Evolutionary conservation across 64 coral and sea anemone genomes (phyloP).

Genomic region (Stichodactyla mertensii): DNA sequence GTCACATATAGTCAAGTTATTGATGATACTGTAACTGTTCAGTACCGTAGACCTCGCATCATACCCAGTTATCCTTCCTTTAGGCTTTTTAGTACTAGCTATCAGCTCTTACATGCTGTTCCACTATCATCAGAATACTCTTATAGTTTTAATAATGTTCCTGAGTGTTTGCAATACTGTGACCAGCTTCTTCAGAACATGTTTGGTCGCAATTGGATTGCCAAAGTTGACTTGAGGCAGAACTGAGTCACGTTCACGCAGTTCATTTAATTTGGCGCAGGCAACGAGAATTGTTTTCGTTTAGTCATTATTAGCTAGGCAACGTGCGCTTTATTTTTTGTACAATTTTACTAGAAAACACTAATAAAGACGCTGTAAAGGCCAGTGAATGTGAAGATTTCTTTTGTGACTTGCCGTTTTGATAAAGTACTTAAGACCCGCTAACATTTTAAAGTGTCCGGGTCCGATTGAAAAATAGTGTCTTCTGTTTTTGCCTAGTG

Average conservation of each 20-base stretch:
- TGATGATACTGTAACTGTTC: background rate
- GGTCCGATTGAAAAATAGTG: too few relatives aligned
- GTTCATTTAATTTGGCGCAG: background rate
- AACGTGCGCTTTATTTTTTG: too few relatives aligned
- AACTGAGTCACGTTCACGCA: background rate
- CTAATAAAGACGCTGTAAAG: too few relatives aligned
- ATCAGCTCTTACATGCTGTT: background rate
- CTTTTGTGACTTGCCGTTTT: too few relatives aligned
- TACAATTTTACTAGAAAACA: too few relatives aligned
- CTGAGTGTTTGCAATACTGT: background rate
- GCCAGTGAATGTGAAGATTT: too few relatives aligned
- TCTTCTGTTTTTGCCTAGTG: too few relatives aligned
- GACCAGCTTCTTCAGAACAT: slow-evolving; percentile 5
- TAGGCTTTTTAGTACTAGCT: background rate
- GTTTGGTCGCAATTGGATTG: slow-evolving; percentile 7
- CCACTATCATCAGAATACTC: background rate
- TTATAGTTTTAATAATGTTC: background rate
- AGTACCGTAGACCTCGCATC: background rate
- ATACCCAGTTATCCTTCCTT: background rate
- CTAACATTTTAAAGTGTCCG: too few relatives aligned
- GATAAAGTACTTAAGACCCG: too few relatives aligned
- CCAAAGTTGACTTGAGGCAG: background rate
- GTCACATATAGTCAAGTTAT: background rate
- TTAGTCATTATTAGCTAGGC: too few relatives aligned
- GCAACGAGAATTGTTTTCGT: background rate